phyloP scores from a whole-genome alignment of 2,113 vertebrate genomes.

The Mirza zaza region DNA sequence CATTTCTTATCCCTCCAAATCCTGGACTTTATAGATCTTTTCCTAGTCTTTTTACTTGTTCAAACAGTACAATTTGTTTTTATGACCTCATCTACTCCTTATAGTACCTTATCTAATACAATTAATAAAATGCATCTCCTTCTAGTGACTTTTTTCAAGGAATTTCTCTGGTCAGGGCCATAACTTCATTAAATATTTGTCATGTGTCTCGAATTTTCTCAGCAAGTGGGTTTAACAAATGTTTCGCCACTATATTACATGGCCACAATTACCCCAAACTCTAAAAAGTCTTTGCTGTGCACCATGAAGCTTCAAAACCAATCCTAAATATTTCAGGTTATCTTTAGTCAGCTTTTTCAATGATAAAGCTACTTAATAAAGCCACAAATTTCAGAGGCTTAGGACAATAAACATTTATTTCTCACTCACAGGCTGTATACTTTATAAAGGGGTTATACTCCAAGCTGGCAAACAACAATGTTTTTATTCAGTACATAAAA shows the following conservation, averaged over 20 bases:
- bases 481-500: background rate
- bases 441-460: background rate
- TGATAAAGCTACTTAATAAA: background rate
- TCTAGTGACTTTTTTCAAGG: background rate
- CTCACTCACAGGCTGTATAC: background rate
- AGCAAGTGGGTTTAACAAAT: background rate
- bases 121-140: background rate
- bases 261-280: background rate
- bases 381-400: background rate
- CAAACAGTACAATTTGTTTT: background rate
- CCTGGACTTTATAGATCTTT: background rate
- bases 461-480: background rate
- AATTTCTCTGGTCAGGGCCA: background rate
- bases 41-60: background rate
- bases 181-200: background rate
- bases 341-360: background rate
- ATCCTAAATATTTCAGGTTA: background rate
- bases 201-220: background rate
- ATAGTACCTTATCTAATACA: background rate
- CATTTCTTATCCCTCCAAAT: background rate
- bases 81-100: background rate
- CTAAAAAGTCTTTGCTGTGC: background rate
- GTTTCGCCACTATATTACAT: background rate
- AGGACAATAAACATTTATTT: background rate
- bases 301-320: background rate